phyloP scores from a whole-genome alignment of 2,797 vertebrate species.

The Semaprochilodus insignis region DNA sequence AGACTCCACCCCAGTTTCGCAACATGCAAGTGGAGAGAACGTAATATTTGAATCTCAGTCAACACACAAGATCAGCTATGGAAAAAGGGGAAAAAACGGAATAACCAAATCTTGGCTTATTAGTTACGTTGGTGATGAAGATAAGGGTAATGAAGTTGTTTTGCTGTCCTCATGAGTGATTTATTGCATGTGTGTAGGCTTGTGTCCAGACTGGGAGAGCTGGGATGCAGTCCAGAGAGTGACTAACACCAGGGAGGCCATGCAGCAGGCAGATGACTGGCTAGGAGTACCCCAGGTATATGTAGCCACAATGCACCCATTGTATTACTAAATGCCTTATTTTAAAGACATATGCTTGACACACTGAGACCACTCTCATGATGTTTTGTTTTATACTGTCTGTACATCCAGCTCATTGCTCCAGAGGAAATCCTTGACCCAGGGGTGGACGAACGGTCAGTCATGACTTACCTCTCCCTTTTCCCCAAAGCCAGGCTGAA shows the following conservation, averaged over 20 bases:
- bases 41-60: not conserved
- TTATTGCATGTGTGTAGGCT: slow-evolving; percentile 61
- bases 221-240: slow-evolving; percentile 79
- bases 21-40: not conserved
- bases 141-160: not conserved
- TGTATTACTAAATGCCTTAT: not conserved
- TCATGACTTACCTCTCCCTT: slow-evolving; percentile 86
- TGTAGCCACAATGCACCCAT: not conserved
- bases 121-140: not conserved
- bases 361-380: not conserved
- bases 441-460: slow-evolving; percentile 83
- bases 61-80: not conserved
- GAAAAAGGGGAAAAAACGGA: too few species aligned
- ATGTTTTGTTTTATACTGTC: not conserved
- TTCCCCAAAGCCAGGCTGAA: slow-evolving; percentile 86
- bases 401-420: slow-evolving; percentile 74
- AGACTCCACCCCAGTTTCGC: not conserved
- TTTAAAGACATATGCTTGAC: not conserved
- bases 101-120: not conserved
- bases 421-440: slow-evolving; percentile 85
- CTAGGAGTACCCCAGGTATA: slow-evolving; percentile 28
- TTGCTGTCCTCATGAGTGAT: not conserved
- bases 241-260: slow-evolving; percentile 80
- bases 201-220: slow-evolving; percentile 83
- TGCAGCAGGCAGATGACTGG: slow-evolving; percentile 74